Conservation (phyloP, 2,113 vertebrate species). For the Tonatia bakeri region DNA sequence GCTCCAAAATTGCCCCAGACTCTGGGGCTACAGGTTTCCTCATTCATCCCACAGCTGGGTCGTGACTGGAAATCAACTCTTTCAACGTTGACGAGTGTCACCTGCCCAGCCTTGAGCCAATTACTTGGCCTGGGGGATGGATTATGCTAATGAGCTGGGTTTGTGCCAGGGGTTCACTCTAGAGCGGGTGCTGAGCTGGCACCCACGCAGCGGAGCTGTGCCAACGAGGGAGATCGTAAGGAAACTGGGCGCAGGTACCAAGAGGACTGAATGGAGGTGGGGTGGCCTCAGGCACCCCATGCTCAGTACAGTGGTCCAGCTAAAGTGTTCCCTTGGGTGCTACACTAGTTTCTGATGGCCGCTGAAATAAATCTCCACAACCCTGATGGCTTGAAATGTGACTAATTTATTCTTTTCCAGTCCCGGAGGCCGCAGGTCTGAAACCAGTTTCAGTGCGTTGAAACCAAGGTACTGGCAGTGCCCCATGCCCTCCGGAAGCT, state of each 20-base stretch:
- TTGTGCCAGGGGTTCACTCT: no score
- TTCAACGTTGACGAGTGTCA: accelerated
- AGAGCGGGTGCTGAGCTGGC: neutral
- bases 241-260: neutral
- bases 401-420: neutral
- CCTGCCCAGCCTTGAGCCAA: neutral
- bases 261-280: neutral
- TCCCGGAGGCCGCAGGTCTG: neutral
- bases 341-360: neutral
- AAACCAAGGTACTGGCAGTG: neutral
- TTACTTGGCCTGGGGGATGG: neutral
- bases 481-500: accelerated
- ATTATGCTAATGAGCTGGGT: neutral
- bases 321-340: neutral
- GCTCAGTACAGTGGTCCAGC: no score
- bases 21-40: accelerated
- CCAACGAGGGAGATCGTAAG: no score
- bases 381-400: neutral
- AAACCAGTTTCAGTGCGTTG: neutral
- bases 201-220: accelerated
- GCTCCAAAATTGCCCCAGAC: neutral
- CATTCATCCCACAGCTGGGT: neutral
- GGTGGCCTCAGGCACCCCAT: accelerated
- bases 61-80: neutral
- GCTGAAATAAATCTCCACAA: neutral